A percentile compares a stretch with the other conserved stretches of the same genome.
Evolutionary conservation across 2,797 vertebrate genomes (phyloP).

Genomic region (Phylloscopus collybita): DNA sequence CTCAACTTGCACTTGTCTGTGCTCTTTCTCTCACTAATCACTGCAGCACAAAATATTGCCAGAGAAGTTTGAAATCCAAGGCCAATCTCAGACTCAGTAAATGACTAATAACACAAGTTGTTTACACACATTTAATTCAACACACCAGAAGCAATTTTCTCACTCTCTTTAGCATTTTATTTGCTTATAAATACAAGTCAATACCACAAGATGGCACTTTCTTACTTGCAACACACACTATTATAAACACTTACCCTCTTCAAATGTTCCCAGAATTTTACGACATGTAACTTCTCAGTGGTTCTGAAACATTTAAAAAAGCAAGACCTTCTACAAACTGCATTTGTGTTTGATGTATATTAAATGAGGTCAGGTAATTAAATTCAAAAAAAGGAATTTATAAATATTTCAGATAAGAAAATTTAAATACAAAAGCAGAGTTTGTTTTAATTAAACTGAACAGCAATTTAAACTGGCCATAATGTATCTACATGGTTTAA

Average conservation of each 20-base stretch:
- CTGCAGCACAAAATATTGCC: neutral
- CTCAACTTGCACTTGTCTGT: neutral
- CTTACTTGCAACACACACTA: slow-evolving; percentile 76
- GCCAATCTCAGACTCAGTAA: neutral
- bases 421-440: slow-evolving; percentile 83
- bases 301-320: slow-evolving; percentile 80
- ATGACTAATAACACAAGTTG: neutral
- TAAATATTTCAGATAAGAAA: slow-evolving; percentile 84
- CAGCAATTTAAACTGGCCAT: slow-evolving; percentile 70
- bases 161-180: slow-evolving; percentile 80
- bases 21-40: neutral
- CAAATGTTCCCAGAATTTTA: slow-evolving; percentile 75
- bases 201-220: slow-evolving; percentile 84
- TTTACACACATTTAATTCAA: slow-evolving; percentile 65
- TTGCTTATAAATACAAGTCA: slow-evolving; percentile 83
- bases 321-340: slow-evolving; percentile 79
- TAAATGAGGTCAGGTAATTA: slow-evolving; percentile 82
- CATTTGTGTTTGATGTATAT: slow-evolving; percentile 75
- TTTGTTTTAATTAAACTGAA: slow-evolving; percentile 78
- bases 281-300: slow-evolving; percentile 60
- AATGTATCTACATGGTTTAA: slow-evolving; percentile 73
- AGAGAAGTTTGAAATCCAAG: neutral
- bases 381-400: slow-evolving; percentile 81
- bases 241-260: slow-evolving; percentile 78
- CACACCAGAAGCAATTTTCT: slow-evolving; percentile 47